Evolutionary conservation across 2,888 invertebrate species (phyloP), one percentile per base, ranked within the genome.

Genomic region (Podotricha telesiphe): DNA sequence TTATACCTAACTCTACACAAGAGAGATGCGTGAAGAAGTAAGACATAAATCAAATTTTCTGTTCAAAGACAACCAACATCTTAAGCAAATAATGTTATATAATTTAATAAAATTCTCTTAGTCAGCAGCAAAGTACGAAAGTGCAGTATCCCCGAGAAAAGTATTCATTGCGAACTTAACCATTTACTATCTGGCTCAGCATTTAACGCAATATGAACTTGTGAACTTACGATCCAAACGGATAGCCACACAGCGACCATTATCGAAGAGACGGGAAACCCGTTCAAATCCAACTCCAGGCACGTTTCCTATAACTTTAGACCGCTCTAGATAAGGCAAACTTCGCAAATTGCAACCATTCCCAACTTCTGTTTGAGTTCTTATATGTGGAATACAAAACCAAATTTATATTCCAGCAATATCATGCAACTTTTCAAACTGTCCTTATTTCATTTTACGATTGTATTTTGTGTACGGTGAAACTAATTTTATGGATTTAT

Each of bases 251-350:
- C 40, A 59, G 74, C 71, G 75, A 58, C 74, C 69, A 71, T 73
- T 70, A 70, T 70, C 70, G 65, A 58, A 53, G 59, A 74, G 59
- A 65, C 65, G 56, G 58, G 66, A 55, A 71, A 51, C 73, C 71
- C 65, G 74, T 71, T 71, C 70, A 73, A 73, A 69, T 67, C 67
- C 70, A 51, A 73, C 63, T 67, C 66, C 56, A 69, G 72, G 74
- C 76, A 74, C 75, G 75, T 76, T 72, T 59, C 67, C 70, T 72
- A 69, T 68, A 76, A 75, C 68, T 73, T 75, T 51, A 28, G 51
- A 69, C 65, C 66, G 64, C 68, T 63, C 69, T 71, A 72, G 73
- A 74, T 74, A 74, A 70, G 67, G 71, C 61, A 67, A 73, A 74
- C 72, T 76, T 72, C 45, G 65, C 72, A 73, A 73, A 73, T 74